phyloP scores from a whole-genome alignment of 23 tunicate genomes.

The Styela plicata region DNA sequence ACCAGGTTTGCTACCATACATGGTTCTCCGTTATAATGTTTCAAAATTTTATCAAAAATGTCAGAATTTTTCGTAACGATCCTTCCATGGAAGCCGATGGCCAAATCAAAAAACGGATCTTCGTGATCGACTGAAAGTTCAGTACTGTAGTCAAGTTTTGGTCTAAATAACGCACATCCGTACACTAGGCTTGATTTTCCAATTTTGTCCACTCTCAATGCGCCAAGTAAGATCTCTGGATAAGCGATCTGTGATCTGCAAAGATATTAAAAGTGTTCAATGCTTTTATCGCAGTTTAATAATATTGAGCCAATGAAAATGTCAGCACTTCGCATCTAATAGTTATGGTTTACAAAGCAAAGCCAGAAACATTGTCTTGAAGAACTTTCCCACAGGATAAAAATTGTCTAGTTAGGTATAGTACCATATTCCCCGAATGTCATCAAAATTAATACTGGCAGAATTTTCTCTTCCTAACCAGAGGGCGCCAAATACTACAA shows the following conservation, averaged over 20 bases:
- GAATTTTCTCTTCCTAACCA: too few species aligned
- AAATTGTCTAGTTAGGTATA: too few species aligned
- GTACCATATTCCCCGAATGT: too few species aligned
- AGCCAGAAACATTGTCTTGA: too few species aligned
- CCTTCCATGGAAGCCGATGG: neutral
- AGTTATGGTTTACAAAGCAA: too few species aligned
- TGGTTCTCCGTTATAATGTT: neutral
- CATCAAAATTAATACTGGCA: too few species aligned
- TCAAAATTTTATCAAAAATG: neutral
- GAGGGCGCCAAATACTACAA: too few species aligned
- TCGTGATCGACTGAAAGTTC: neutral
- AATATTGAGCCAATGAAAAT: too few species aligned
- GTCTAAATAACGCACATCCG: constrained; percentile 37
- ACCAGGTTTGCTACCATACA: neutral
- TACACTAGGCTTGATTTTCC: constrained; percentile 51
- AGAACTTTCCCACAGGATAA: too few species aligned
- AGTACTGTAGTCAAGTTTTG: constrained; percentile 11
- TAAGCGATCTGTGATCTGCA: constrained; percentile 3
- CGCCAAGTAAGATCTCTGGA: constrained; percentile 53
- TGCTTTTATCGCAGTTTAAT: too few species aligned
- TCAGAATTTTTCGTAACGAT: neutral
- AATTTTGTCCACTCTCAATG: constrained; percentile 35
- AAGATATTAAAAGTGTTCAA: too few species aligned
- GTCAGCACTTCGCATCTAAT: too few species aligned
- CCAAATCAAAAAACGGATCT: neutral